A percentile compares a stretch with the other conserved stretches of the same genome.
Evolutionary conservation across 2,113 vertebrate genomes (phyloP).

Genomic region (Sinosuthora webbiana): DNA sequence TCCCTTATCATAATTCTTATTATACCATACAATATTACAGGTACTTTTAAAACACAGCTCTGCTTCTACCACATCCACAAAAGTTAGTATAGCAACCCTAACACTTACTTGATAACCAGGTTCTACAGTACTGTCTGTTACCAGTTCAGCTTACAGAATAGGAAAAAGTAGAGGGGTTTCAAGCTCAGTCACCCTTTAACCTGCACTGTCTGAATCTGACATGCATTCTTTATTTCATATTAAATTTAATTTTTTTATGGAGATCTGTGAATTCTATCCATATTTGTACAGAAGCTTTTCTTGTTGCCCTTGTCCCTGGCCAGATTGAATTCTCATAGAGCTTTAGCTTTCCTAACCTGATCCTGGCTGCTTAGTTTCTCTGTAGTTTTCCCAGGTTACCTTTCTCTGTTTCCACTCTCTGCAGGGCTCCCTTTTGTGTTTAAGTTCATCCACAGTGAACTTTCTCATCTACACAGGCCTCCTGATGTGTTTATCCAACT

Average conservation of each 20-base stretch:
- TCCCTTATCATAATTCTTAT: background rate
- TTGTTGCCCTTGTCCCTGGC: background rate
- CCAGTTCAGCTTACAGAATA: background rate
- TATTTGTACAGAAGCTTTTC: background rate
- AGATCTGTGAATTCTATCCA: background rate
- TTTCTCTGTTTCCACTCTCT: background rate
- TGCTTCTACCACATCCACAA: background rate
- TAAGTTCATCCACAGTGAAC: background rate
- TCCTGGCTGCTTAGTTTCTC: background rate
- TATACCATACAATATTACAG: background rate
- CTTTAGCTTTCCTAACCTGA: background rate
- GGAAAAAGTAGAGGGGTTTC: background rate
- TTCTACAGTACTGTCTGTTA: background rate
- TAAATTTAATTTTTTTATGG: background rate
- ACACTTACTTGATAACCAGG: background rate
- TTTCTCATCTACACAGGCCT: background rate
- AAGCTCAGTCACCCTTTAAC: background rate
- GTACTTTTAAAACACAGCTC: background rate
- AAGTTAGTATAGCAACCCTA: background rate
- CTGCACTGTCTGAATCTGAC: background rate
- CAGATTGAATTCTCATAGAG: background rate
- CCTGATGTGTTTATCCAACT: no score
- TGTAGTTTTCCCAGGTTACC: background rate
- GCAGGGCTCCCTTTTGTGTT: background rate
- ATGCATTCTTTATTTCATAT: background rate